Base-by-base conservation (phyloP, 2,888 invertebrate species). In the Dasypolia templi region DNA sequence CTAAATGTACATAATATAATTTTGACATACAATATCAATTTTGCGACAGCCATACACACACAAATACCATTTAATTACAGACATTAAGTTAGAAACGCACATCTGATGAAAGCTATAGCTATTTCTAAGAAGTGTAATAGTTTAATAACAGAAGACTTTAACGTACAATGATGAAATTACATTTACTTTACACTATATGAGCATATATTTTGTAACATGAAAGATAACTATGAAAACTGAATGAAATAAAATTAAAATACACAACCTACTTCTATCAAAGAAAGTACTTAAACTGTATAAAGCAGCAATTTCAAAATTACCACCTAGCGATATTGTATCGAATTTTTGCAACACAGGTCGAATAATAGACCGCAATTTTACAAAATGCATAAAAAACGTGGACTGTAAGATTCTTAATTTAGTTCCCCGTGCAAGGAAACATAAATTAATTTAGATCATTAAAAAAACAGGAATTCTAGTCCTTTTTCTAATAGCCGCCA, bases 1-100 rank as follows among this genome's bases (percentile, higher is more conserved):
- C 95, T 93, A 94, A 94, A 94, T 89, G 87, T 91, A 93, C 92
- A 87, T 81, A 75, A 77, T 90, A 91, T 88, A 91, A 92, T 93
- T 94, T 94, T 90, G 90, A 92, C 87, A 89, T 86, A 89, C 88
- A 83, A 87, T 86, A 83, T 82, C 73, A 85, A 81, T 83, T 80
- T 80, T 75, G 80, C 75, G 68, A 86, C 85, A 84, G 66, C 76
- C 81, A 85, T 78, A 56, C 56, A 83, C 82, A 83, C 83, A 79
- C 72, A 77, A 68, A 82, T 70, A 83, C 78, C 65, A 81, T 77
- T 81, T 62, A 72, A 65, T 69, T 71, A 85, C 75, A 78, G 76
- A 81, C 79, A 83, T 65, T 79, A 67, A 79, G 76, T 81, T 71
- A 79, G 81, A 86, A 88, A 86, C 86, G 88, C 87, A 75, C 71